A percentile compares a stretch with the other conserved stretches of the same genome.
These are phyloP conservation scores for Epirrita christyi DNA, from an alignment of 2,888 invertebrate genomes.

Conservation along the genomic window DNA sequence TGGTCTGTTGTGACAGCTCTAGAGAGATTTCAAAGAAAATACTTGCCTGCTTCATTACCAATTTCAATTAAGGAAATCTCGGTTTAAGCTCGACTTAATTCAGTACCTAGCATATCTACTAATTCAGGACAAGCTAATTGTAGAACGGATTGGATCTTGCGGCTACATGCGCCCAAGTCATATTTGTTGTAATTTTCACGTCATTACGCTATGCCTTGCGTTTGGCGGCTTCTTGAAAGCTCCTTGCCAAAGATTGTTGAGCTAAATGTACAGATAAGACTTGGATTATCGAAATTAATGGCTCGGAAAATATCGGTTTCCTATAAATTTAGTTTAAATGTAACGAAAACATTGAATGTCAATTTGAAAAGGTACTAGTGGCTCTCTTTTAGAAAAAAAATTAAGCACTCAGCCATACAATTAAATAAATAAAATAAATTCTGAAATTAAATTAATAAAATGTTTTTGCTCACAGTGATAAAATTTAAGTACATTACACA, in stretches of 20 bases:
- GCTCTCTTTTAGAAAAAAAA: too few relatives aligned
- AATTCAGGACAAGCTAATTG: constrained; percentile 31
- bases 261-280: constrained; percentile 36
- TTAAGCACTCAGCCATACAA: too few relatives aligned
- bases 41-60: constrained; percentile 20
- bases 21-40: background rate
- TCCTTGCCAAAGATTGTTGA: constrained; percentile 56
- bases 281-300: background rate
- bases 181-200: constrained; percentile 78
- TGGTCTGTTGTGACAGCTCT: too few relatives aligned
- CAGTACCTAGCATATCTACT: constrained; percentile 2
- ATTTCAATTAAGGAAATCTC: constrained; percentile 27
- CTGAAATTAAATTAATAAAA: too few relatives aligned
- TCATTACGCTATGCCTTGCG: constrained; percentile 66
- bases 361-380: too few relatives aligned
- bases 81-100: constrained; percentile 22
- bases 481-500: too few relatives aligned
- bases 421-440: too few relatives aligned
- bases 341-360: too few relatives aligned
- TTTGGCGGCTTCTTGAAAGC: constrained; percentile 67
- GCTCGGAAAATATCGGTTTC: background rate
- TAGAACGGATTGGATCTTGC: constrained; percentile 64
- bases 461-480: too few relatives aligned
- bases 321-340: too few relatives aligned
- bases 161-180: constrained; percentile 53